Percentiles rank a stretch among this genome's conserved stretches.
phyloP scores from a whole-genome alignment of 2,888 invertebrate genomes.

The Agrochola circellaris region DNA sequence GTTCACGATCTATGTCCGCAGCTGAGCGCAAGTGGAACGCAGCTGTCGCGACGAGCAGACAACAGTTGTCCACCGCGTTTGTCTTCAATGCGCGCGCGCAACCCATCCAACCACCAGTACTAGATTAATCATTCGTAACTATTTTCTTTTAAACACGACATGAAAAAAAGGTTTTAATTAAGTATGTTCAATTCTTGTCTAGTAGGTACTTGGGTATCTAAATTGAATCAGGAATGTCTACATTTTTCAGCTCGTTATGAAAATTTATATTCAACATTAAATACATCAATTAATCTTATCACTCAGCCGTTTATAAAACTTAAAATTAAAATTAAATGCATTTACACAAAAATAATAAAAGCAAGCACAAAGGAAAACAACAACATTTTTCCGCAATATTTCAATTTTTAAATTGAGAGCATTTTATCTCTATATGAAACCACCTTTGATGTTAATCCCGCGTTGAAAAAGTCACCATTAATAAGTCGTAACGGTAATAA shows the following conservation, averaged over 20 bases:
- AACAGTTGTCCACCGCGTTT: conserved; percentile 88
- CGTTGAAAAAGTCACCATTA: conserved; percentile 81
- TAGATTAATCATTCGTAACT: conserved; percentile 82
- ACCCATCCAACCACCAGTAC: conserved; percentile 70
- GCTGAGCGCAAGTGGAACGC: conserved; percentile 82
- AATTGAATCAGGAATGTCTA: conserved; percentile 30
- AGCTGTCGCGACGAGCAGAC: conserved; percentile 89
- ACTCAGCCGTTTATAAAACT: conserved; percentile 38
- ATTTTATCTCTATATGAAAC: conserved; percentile 49
- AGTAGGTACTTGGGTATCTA: conserved; percentile 23
- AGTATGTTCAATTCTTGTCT: conserved; percentile 37
- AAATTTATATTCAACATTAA: conserved; percentile 41
- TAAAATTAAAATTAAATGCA: conserved; percentile 38
- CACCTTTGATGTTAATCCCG: conserved; percentile 80
- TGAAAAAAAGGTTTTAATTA: conserved; percentile 65
- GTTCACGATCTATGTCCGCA: conserved; percentile 63
- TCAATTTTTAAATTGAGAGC: conserved; percentile 51
- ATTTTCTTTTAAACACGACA: conserved; percentile 75
- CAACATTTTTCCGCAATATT: conserved; percentile 48
- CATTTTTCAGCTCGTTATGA: conserved; percentile 20
- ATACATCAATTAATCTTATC: conserved; percentile 44
- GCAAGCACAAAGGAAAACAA: conserved; percentile 47
- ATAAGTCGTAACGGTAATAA: conserved; percentile 79
- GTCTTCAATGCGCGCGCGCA: conserved; percentile 81
- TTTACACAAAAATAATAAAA: conserved; percentile 45